Evolutionary conservation across 2,888 invertebrate species (phyloP), one percentile per base, ranked within the genome.

Genomic region (Arge pagana): DNA sequence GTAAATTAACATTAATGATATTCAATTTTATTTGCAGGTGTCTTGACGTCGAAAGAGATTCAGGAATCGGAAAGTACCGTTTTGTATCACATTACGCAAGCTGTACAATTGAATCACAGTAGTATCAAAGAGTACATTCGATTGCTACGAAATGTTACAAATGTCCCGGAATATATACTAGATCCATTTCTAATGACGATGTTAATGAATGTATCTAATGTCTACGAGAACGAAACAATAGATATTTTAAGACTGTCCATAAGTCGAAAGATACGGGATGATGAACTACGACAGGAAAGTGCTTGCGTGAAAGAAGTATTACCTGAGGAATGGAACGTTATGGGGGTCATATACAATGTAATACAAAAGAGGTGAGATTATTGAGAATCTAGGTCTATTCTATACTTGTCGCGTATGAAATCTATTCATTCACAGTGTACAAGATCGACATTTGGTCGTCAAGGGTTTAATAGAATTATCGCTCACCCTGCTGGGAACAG

Each of bases 131-230:
- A 81, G 49, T 81, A 80, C 50, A 58, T 82, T 4, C 69, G 63
- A 40, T 74, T 70, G 31, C 62, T 77, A 18, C 80, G 84, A 78
- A 81, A 75, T 59, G 74, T 83, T 18, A 65, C 76, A 1, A 78
- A 79, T 51, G 78, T 80, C 50, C 84, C 86, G 0, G 84, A 86
- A 66, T 80, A 81, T 45, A 71, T 85, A 35, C 68, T 87, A 21
- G 82, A 85, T 58, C 83, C 86, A 1, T 87, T 87, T 66, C 79
- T 85, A 56, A 71, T 86, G n/a, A 81, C 84, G 53, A 78, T 83
- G 10, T 71, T 86, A 13, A 72, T 86, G 10, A 74, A 79, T n/a
- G 70, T 82, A 11, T 79, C 81, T 0, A 77, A 76, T 52, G 72
- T 82, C 37, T 79, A 79, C 58, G 79, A 82, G 64, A 79, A 81